Evolutionary conservation across 2,113 vertebrate genomes (phyloP), one percentile per base, ranked within the genome.

Genomic region (Clupea harengus): DNA sequence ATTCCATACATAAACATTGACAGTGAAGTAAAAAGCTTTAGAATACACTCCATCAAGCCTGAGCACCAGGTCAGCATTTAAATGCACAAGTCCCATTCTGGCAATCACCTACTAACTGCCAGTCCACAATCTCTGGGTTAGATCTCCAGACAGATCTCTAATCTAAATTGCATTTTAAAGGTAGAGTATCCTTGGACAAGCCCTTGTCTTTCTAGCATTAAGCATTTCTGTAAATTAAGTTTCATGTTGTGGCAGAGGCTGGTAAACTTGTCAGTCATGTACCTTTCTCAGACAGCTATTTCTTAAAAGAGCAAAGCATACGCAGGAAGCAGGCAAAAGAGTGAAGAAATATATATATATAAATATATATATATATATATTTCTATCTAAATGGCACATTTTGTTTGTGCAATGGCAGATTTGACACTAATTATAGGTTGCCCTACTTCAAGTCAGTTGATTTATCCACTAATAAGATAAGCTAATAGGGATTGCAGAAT

Each of bases 61-160:
- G 72, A 44, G 72, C 4, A 15, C 72, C 15, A 17, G 10, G 72
- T 32, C 32, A 15, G 72, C 11, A 78, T 78, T 39, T 39, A 17
- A 78, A 32, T 78, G 72, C 72, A 32, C 67, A 75, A 11, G 10
- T 9, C 25, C 72, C 28, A 78, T 39, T 39, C 72, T 17, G 28
- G 11, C 32, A 5, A 78, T 32, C 39, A 32, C 54, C 18, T 60
- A 60, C 50, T 22, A 6, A 60, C 54, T 6, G 52, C 52, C 52
- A 15, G 72, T 78, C 10, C 15, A 78, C 25, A 28, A 78, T 78
- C 72, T 78, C 72, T 13, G 72, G 72, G 10, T 4, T 11, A 67
- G n/a, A 78, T 78, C 72, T 78, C 32, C 28, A 78, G 72, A 78
- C 72, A 78, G 32, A 78, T 39, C 72, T 78, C 25, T 15, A 78